Percentiles rank a stretch among this genome's conserved stretches.
Conservation (phyloP, 2,797 vertebrate species). For the Hoplostethus atlanticus region DNA sequence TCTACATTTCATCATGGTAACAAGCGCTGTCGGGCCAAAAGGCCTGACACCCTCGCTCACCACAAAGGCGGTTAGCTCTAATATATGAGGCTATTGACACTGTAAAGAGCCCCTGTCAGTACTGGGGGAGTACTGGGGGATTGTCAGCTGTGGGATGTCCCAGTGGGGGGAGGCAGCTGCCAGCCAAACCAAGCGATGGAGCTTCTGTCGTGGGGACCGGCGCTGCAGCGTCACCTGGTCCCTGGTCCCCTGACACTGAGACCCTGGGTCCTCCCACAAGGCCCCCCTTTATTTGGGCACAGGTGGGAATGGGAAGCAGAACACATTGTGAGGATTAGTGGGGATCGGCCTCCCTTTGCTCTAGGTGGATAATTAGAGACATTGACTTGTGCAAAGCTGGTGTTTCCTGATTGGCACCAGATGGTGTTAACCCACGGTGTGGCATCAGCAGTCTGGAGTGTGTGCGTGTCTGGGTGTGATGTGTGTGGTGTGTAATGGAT, state of each 20-base stretch:
- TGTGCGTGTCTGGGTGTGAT: slow-evolving; percentile 45
- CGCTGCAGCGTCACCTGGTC: slow-evolving; percentile 79
- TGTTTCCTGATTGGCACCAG: slow-evolving; percentile 87
- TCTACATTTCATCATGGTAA: slow-evolving; percentile 89
- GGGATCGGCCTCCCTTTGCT: slow-evolving; percentile 78
- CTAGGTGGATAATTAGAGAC: slow-evolving; percentile 85
- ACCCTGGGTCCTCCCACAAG: slow-evolving; percentile 67
- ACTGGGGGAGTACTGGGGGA: slow-evolving; percentile 73
- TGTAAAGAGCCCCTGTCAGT: slow-evolving; percentile 86
- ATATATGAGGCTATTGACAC: slow-evolving; percentile 90
- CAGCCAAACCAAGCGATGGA: slow-evolving; percentile 73
- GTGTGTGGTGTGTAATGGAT: slow-evolving; percentile 73
- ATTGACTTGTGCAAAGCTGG: slow-evolving; percentile 86
- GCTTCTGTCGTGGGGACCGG: slow-evolving; percentile 77
- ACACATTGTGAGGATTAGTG: slow-evolving; percentile 88
- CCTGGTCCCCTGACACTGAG: slow-evolving; percentile 77
- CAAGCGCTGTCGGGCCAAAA: slow-evolving; percentile 85
- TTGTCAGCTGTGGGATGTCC: slow-evolving; percentile 87
- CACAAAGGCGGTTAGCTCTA: slow-evolving; percentile 89
- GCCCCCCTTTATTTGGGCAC: slow-evolving; percentile 76
- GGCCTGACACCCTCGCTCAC: slow-evolving; percentile 82
- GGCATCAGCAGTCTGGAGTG: slow-evolving; percentile 67
- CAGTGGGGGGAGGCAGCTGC: slow-evolving; percentile 88
- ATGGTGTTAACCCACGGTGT: slow-evolving; percentile 82
- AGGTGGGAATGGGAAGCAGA: slow-evolving; percentile 87